Conservation (phyloP, 2,797 vertebrate genomes). For the Malurus splendens region DNA sequence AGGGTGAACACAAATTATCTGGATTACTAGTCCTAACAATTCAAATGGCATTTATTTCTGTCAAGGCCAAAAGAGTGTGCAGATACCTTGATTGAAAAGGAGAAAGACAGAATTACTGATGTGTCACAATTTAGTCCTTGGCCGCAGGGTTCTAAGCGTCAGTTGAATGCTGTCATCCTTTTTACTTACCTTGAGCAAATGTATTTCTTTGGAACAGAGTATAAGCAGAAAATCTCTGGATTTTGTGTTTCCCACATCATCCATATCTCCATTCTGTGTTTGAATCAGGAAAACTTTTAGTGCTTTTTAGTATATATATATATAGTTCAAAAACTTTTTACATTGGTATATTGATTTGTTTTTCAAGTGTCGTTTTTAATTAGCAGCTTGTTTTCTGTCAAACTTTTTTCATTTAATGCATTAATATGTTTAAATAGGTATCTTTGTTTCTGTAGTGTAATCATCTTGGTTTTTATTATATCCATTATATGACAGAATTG, state of each 20-base stretch:
- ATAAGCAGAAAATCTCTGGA: background rate
- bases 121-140: background rate
- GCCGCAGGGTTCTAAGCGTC: background rate
- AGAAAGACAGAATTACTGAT: background rate
- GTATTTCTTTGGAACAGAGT: background rate
- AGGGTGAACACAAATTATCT: background rate
- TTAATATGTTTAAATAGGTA: background rate
- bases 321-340: background rate
- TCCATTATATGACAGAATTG: background rate
- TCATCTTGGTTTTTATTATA: background rate
- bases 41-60: background rate
- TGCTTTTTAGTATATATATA: background rate
- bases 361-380: background rate
- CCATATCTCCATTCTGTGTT: background rate
- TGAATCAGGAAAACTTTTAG: background rate
- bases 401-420: background rate
- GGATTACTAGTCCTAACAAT: background rate
- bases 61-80: background rate
- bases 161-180: background rate
- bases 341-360: background rate
- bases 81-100: background rate
- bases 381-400: background rate
- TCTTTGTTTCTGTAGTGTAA: background rate
- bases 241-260: background rate
- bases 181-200: background rate